These are phyloP conservation scores for Xiphydria camelus DNA, from an alignment of 2,888 invertebrate genomes.

Conservation along the genomic window DNA sequence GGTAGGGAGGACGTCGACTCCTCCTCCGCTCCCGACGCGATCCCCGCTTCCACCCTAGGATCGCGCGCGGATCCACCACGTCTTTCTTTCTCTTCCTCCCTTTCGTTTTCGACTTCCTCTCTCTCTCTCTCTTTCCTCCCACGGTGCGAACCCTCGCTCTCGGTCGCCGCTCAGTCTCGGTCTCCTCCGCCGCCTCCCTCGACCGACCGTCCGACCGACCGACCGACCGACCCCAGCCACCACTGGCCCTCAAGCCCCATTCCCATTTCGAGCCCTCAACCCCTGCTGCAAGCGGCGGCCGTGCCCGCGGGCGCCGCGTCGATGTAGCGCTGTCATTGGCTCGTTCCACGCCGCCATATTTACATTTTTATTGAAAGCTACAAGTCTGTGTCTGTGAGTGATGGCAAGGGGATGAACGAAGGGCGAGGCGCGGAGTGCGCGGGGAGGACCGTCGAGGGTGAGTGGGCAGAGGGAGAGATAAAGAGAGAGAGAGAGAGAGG, in stretches of 20 bases:
- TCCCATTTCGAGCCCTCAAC: slow-evolving; percentile 36
- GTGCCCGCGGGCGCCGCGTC: slow-evolving; percentile 22
- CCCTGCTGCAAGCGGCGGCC: slow-evolving; percentile 22
- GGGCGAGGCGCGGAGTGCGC: slow-evolving; percentile 12
- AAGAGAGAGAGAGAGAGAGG: slow-evolving; percentile 9
- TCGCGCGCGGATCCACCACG: slow-evolving; percentile 6
- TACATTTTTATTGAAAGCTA: slow-evolving; percentile 60
- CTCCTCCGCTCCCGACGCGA: slow-evolving; percentile 23
- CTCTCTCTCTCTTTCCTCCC: background rate
- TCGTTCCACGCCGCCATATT: slow-evolving; percentile 58
- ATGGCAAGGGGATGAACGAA: slow-evolving; percentile 40
- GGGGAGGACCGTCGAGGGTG: slow-evolving; percentile 7
- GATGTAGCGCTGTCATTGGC: slow-evolving; percentile 57
- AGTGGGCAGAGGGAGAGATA: slow-evolving; percentile 16
- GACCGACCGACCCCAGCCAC: slow-evolving; percentile 18
- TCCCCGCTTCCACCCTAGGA: slow-evolving; percentile 12
- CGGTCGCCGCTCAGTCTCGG: slow-evolving; percentile 4
- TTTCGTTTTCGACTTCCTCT: background rate
- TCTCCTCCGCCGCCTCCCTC: slow-evolving; percentile 13
- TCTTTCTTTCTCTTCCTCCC: background rate
- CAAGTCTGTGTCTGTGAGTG: slow-evolving; percentile 46
- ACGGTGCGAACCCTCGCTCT: slow-evolving; percentile 8
- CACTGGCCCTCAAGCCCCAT: slow-evolving; percentile 10
- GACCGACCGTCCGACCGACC: slow-evolving; percentile 16
- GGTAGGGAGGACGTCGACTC: slow-evolving; percentile 17